Base-by-base conservation (phyloP, 2,113 vertebrate species). In the Turnix velox region DNA sequence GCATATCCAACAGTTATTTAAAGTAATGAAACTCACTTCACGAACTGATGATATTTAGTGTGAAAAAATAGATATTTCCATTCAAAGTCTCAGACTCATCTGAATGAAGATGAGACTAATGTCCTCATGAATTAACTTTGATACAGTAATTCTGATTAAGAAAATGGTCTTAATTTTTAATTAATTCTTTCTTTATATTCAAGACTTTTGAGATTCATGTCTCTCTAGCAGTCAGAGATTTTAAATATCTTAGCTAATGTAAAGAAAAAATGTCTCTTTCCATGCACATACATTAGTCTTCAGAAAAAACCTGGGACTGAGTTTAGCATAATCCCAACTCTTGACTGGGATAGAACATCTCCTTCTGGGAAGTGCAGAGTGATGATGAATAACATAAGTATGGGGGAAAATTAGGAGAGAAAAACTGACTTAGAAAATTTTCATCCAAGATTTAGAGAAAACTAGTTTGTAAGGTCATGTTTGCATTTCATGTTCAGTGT, bases 341-440 rank as follows among this genome's bases (percentile, higher is more conserved):
- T 16, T 73, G 24, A 37, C 49, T 57, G 35, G 2, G 7, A 22
- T 30, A 35, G 37, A 51, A 83, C 9, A 12, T 4, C 2, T 39
- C 3, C 48, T 84, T 57, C 35, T 75, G 48, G 5, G n/a, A 15
- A 9, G 9, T 55, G 4, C 4, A 57, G 10, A 0, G 7, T 52
- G 15, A 18, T 86, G 16, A 4, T 27, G 13, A 54, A 76, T 27
- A 69, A 31, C 1, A 1, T 9, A 39, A 48, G 3, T 20, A 3
- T 28, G 7, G 14, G 16, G 4, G 14, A n/a, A 78, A 11, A 4
- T 18, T 18, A 30, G 5, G 14, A 73, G 2, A 25, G 1, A 2
- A 2, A 51, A 77, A 31, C 4, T 30, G 7, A 62, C 69, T 51
- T 19, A 37, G 7, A 48, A 48, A 33, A 0, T 6, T 58, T 73